Base-by-base conservation (phyloP, 2,888 invertebrate species). In the Macrosiphum euphorbiae region DNA sequence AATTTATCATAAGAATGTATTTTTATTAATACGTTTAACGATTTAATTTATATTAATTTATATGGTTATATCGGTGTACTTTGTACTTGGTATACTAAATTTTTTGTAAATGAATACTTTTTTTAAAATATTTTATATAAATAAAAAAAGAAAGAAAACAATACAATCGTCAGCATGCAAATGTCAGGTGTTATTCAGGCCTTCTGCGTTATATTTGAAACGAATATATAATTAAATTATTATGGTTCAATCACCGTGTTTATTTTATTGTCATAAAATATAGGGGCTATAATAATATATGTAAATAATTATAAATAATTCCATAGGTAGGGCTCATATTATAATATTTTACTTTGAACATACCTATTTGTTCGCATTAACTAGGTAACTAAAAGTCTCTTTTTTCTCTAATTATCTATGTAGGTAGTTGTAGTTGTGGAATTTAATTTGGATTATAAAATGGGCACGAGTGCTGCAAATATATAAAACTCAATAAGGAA, bases 401-500 rank as follows among this genome's bases (percentile, higher is more conserved):
- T 20, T 41, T 78, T n/a, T 47, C 47, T 11, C 47, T 47, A 47
- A 47, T 67, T 67, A 0, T 58, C 3, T 26, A 67, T n/a, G 16
- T 13, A 78, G 1, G 16, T 13, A 78, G 1, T 78, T 35, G 7
- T 24, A 3, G 35, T 78, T 35, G 78, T 78, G 35, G 35, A 10
- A 47, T 35, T 35, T 78, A 47, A 47, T 35, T 35, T 78, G 35
- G 8, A 35, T 35, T 78, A 8, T 78, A 35, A 78, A 78, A 35
- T 20, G 35, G 7, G 7, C 3, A 78, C 0, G 5, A n/a, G n/a
- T 5, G 1, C 1, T n/a, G 7, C 7, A 35, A n/a, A 35, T n/a
- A 35, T n/a, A 35, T n/a, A 7, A 35, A 67, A 26, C 8, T 35
- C n/a, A 67, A 35, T n/a, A 16, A 24, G 13, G 2, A 67, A 67